These are phyloP conservation scores for Zaprionus capensis DNA, from an alignment of 1,140 invertebrate genomes.

Conservation along the genomic window DNA sequence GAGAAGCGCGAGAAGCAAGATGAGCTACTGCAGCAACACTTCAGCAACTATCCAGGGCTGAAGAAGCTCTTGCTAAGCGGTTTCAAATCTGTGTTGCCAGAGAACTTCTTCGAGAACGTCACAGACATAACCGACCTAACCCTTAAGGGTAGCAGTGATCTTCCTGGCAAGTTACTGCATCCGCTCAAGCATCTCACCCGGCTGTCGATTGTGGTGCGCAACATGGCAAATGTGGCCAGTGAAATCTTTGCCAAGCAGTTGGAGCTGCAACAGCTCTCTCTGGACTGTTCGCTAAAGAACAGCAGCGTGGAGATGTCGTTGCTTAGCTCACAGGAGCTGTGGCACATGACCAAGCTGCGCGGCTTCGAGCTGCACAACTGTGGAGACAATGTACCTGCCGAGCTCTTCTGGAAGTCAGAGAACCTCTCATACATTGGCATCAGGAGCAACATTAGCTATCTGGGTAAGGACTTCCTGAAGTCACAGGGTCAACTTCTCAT, in stretches of 20 bases:
- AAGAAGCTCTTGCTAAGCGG: conserved; percentile 51
- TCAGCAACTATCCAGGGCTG: conserved; percentile 55
- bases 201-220: conserved; percentile 57
- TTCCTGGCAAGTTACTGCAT: conserved; percentile 56
- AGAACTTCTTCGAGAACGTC: conserved; percentile 52
- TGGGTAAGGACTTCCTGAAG: conserved; percentile 63
- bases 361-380: conserved; percentile 66
- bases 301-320: conserved; percentile 71
- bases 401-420: conserved; percentile 70
- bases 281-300: conserved; percentile 66
- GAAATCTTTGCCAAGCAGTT: conserved; percentile 64
- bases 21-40: conserved; percentile 62
- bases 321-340: conserved; percentile 62
- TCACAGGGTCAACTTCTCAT: conserved; percentile 57
- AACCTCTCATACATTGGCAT: conserved; percentile 66
- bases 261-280: conserved; percentile 47
- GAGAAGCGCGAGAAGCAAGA: conserved; percentile 61
- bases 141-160: conserved; percentile 59
- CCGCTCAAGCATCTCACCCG: conserved; percentile 45
- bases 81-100: conserved; percentile 57
- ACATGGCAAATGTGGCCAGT: conserved; percentile 60
- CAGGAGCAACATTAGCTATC: conserved; percentile 67
- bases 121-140: conserved; percentile 50
- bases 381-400: conserved; percentile 65
- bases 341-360: conserved; percentile 66